phyloP scores from a whole-genome alignment of 1,140 invertebrate genomes.

The Sinonovacula constricta region DNA sequence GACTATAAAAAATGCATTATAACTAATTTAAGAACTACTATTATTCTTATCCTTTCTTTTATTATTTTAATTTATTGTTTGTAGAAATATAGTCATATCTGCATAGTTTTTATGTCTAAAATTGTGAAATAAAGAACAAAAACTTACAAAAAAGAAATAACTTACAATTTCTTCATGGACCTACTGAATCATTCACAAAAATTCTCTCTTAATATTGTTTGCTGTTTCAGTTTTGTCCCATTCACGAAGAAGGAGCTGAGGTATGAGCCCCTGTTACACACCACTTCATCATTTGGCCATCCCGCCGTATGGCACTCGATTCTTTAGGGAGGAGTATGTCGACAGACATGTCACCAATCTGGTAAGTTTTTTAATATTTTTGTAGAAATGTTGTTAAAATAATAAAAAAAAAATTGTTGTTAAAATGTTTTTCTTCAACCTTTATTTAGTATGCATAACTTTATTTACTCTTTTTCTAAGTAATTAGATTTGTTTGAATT shows the following conservation, averaged over 20 bases:
- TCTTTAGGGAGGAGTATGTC: conserved; percentile 74
- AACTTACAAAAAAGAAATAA: background rate
- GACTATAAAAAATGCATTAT: too few relatives aligned
- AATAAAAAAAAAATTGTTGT: too few relatives aligned
- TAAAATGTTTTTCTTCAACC: too few relatives aligned
- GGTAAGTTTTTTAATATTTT: too few relatives aligned
- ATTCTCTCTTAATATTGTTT: background rate
- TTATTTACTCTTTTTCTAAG: too few relatives aligned
- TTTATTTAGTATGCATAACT: too few relatives aligned
- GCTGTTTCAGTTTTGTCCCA: conserved; percentile 73
- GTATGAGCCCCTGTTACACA: conserved; percentile 75
- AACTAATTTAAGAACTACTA: too few relatives aligned
- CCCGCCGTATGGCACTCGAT: conserved; percentile 74
- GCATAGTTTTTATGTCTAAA: background rate
- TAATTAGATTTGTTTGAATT: too few relatives aligned
- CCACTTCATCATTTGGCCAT: conserved; percentile 74
- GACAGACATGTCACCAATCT: conserved; percentile 65
- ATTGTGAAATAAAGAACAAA: background rate
- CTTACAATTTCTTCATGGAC: background rate
- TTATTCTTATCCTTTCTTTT: background rate
- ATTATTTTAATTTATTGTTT: background rate
- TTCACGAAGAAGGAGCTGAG: conserved; percentile 60
- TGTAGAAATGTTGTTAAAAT: too few relatives aligned
- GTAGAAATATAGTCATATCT: background rate
- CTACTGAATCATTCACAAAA: background rate